A percentile compares a stretch with the other conserved stretches of the same genome.
phyloP scores from a whole-genome alignment of 2,888 invertebrate species.

The Coleophora deauratella region DNA sequence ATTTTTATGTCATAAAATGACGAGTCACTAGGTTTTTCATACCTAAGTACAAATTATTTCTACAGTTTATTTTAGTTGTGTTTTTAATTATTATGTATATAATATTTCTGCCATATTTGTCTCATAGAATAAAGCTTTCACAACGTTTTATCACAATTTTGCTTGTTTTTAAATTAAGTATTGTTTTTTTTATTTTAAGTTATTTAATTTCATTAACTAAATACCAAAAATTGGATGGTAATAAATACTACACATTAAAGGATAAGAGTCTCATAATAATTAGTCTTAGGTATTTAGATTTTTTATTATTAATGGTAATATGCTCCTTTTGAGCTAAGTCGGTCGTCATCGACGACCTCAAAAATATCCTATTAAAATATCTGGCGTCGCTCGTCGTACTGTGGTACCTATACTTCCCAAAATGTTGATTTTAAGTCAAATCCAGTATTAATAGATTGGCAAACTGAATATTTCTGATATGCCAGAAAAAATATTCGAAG shows the following conservation, averaged over 20 bases:
- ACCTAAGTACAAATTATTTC: slow-evolving; percentile 41
- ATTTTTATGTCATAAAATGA: slow-evolving; percentile 1
- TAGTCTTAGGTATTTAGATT: slow-evolving; percentile 31
- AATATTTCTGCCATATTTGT: slow-evolving; percentile 19
- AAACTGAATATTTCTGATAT: too few relatives aligned
- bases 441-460: too few relatives aligned
- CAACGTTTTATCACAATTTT: not conserved
- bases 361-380: too few relatives aligned
- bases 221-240: slow-evolving; percentile 11
- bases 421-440: slow-evolving; percentile 6
- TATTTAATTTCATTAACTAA: slow-evolving; percentile 3
- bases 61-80: slow-evolving; percentile 11
- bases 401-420: slow-evolving; percentile 4
- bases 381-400: not conserved
- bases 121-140: slow-evolving; percentile 15
- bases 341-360: too few relatives aligned
- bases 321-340: slow-evolving; percentile 33
- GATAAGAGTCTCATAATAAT: slow-evolving; percentile 46
- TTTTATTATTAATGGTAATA: slow-evolving; percentile 41
- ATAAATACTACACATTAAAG: slow-evolving; percentile 20
- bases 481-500: too few relatives aligned
- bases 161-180: not conserved
- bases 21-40: slow-evolving; percentile 16
- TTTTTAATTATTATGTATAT: slow-evolving; percentile 3
- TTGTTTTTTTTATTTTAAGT: slow-evolving; percentile 3